phyloP scores from a whole-genome alignment of 2,797 vertebrate genomes.

The Gadopsis bispinosus region DNA sequence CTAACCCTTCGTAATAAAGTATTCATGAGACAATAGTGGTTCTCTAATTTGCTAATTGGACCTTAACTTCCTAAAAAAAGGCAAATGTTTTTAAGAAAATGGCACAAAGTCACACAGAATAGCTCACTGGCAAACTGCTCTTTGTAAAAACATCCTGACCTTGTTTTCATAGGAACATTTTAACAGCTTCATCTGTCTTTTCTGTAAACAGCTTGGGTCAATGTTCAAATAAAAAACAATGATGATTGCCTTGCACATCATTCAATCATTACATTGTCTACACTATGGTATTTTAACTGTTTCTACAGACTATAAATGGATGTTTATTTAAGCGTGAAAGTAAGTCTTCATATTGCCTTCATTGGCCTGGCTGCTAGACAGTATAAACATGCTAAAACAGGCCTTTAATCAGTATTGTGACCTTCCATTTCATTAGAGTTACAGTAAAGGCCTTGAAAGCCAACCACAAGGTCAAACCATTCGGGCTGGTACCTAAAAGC shows the following conservation, averaged over 20 bases:
- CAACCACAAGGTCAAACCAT: slow-evolving; percentile 6
- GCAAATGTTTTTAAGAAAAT: slow-evolving; percentile 9
- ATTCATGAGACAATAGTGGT: slow-evolving; percentile 51
- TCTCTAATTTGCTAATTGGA: slow-evolving; percentile 43
- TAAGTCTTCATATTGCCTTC: slow-evolving; percentile 12
- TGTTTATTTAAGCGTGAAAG: slow-evolving; percentile 19
- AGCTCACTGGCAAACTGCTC: neutral
- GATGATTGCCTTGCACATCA: neutral
- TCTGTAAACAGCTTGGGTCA: neutral
- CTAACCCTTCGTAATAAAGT: slow-evolving; percentile 38
- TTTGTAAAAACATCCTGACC: neutral
- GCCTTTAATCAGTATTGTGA: slow-evolving; percentile 1
- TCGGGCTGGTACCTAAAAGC: neutral
- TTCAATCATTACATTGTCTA: neutral
- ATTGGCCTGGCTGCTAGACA: neutral
- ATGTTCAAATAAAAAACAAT: neutral
- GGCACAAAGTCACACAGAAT: neutral
- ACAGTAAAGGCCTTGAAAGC: slow-evolving; percentile 1
- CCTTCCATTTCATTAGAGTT: neutral
- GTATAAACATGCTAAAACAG: slow-evolving; percentile 1
- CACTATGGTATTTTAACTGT: neutral
- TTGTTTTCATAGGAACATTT: neutral
- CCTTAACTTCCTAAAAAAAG: slow-evolving; percentile 22
- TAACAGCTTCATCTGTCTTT: neutral
- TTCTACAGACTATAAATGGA: neutral